Evolutionary conservation across 2,797 vertebrate species (phyloP), one percentile per base, ranked within the genome.

Genomic region (Hippocampus kuda): DNA sequence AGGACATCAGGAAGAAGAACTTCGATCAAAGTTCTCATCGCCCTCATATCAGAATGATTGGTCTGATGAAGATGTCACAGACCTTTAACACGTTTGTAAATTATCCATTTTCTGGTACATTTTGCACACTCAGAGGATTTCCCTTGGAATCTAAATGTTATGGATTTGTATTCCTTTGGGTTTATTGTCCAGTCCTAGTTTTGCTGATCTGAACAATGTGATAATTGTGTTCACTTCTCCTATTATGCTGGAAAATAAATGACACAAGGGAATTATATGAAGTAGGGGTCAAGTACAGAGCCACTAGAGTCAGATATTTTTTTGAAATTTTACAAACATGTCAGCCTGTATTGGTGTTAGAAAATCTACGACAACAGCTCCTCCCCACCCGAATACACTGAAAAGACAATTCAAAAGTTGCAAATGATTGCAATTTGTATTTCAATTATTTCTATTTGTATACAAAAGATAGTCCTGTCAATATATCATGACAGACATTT

Each of bases 11-110:
- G 51, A 42, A 71, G 77, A 81, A 56, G 74, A 77, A 53, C 66
- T 68, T 4, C 72, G 48, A 48, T 67, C 65, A 20, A 57, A 16
- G 7, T 63, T 73, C 1, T 68, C 79, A 65, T 15, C 72, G 70
- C 63, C 53, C 53, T 74, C 72, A 48, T 54, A 75, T 64, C 77
- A 78, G 20, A 68, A 77, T 30, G 71, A 85, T 63, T 83, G 72
- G 78, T 73, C 70, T 69, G 81, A 76, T 57, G 86, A 89, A 0
- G 85, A 90, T 20, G 20, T 87, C 68, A 89, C 81, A 70, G 75
- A 88, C 71, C 77, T 89, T 22, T 86, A 70, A 80, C 24, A 15
- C 20, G 4, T 15, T 15, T 13, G 2, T 11, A 24, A 57, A 15
- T 57, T 0, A 57, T 57, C 10, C 5, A 11, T 57, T 56, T 11